phyloP scores from a whole-genome alignment of 2,113 vertebrate species.

The Barbus barbus region DNA sequence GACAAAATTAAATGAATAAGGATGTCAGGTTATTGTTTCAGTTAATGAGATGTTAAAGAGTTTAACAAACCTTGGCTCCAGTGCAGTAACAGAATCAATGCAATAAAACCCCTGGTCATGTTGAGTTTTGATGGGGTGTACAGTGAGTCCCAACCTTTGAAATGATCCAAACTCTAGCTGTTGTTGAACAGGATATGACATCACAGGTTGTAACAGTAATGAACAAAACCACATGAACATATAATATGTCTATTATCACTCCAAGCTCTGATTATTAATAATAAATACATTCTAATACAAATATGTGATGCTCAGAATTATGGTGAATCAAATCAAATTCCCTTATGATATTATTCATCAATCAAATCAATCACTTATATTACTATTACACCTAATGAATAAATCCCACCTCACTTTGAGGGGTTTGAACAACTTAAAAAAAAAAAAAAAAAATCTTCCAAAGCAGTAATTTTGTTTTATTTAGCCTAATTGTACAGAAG shows the following conservation, averaged over 20 bases:
- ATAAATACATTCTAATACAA: no score
- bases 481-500: no score
- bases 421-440: no score
- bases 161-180: background rate
- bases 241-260: no score
- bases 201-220: background rate
- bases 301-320: background rate
- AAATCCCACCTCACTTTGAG: background rate
- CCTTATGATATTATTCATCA: background rate
- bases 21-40: background rate
- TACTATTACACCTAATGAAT: background rate
- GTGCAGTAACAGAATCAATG: conserved; percentile 5
- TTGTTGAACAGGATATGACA: background rate
- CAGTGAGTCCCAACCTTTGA: background rate
- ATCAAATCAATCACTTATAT: no score
- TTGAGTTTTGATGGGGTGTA: background rate
- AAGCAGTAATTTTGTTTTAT: no score
- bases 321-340: background rate
- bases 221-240: no score
- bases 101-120: conserved; percentile 32
- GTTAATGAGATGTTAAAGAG: background rate
- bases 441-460: no score
- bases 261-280: background rate
- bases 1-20: background rate
- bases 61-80: conserved; percentile 27